Percentiles rank a stretch among this genome's conserved stretches.
Conservation (phyloP, 2,888 invertebrate species). For the Drosophila mimica region DNA sequence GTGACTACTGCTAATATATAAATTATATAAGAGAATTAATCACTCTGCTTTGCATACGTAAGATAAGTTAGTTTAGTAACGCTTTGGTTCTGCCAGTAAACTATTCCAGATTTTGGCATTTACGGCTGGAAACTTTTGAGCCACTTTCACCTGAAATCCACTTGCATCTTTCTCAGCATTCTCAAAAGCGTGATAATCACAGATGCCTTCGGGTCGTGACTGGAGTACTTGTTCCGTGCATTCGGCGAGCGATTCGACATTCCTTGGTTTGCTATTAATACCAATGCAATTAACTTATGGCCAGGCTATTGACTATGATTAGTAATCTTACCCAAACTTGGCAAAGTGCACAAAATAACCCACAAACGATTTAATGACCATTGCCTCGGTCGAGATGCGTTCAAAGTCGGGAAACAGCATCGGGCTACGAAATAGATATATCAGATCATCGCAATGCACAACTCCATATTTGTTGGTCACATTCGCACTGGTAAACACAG, state of each 20-base stretch:
- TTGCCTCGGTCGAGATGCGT: conserved; percentile 78
- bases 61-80: background rate
- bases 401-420: conserved; percentile 83
- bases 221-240: conserved; percentile 53
- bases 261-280: conserved; percentile 65
- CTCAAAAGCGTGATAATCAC: conserved; percentile 81
- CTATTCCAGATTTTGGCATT: conserved; percentile 78
- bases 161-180: conserved; percentile 48
- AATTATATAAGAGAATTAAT: background rate
- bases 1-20: background rate
- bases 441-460: conserved; percentile 86
- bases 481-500: conserved; percentile 83
- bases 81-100: conserved; percentile 50
- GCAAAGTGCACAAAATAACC: conserved; percentile 86
- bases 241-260: conserved; percentile 29
- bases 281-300: background rate
- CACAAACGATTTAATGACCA: conserved; percentile 83
- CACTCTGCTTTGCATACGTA: background rate
- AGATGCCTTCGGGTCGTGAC: conserved; percentile 68
- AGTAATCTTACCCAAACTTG: conserved; percentile 83
- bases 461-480: conserved; percentile 78
- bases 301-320: background rate
- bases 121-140: conserved; percentile 64
- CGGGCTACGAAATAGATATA: conserved; percentile 86
- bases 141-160: conserved; percentile 57